Conservation (phyloP, 2,113 vertebrate genomes). For the Myotis davidii region DNA sequence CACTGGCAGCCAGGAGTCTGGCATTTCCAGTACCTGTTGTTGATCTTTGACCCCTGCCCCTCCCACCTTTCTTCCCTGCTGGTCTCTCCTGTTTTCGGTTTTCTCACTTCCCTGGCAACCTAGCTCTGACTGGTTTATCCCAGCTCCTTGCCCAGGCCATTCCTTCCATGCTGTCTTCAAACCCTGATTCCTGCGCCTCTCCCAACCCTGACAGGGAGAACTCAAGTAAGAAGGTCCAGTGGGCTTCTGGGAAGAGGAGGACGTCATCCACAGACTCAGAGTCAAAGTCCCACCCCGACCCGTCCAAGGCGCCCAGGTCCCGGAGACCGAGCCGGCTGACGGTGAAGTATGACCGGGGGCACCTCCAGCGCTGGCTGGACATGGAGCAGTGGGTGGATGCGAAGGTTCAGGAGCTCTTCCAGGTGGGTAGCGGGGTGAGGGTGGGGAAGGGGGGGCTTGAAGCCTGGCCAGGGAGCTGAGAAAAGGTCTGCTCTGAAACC, state of each 20-base stretch:
- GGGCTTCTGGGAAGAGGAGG: slow-evolving; percentile 66
- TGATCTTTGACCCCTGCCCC: slow-evolving; percentile 65
- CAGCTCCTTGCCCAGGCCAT: background rate
- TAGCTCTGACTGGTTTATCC: background rate
- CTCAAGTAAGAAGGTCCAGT: slow-evolving; percentile 82
- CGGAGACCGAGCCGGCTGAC: slow-evolving; percentile 95
- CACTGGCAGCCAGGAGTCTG: background rate
- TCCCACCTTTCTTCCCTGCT: background rate
- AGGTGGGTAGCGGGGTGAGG: slow-evolving; percentile 83
- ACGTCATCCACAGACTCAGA: slow-evolving; percentile 85
- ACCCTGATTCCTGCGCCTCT: slow-evolving; percentile 58
- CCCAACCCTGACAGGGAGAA: slow-evolving; percentile 56
- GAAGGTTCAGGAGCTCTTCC: slow-evolving; percentile 94
- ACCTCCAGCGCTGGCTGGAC: slow-evolving; percentile 95
- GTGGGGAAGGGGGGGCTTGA: no score
- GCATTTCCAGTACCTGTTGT: slow-evolving; percentile 5
- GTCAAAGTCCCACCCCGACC: slow-evolving; percentile 62
- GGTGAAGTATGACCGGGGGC: slow-evolving; percentile 95
- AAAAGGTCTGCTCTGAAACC: background rate
- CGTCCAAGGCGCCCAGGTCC: slow-evolving; percentile 54
- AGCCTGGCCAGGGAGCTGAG: background rate
- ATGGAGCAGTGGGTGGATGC: slow-evolving; percentile 96
- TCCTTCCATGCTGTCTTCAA: slow-evolving; percentile 72
- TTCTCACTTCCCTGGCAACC: slow-evolving; percentile 28
- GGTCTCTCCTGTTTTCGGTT: background rate